Base-by-base conservation (phyloP, 2,113 vertebrate genomes). In the Phyllostomus hastatus region DNA sequence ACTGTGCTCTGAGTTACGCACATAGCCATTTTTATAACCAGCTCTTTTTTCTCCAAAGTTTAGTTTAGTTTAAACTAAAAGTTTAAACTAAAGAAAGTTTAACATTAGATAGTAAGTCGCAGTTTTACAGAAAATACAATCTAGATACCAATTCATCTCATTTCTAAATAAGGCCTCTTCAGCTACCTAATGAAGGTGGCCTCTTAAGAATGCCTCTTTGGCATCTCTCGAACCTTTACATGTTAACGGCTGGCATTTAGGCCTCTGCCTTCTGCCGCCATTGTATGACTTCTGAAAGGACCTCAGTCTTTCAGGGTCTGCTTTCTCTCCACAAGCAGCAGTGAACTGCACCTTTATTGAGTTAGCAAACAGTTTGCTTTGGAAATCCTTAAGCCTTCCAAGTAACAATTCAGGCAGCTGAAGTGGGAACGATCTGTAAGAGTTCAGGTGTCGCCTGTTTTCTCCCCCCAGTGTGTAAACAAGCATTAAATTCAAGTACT, bases 81-180 rank as follows among this genome's bases (percentile, higher is more conserved):
- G n/a, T n/a, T n/a, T n/a, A n/a, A n/a, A n/a, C n/a, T n/a, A 90
- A 17, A 91, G 73, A 87, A 96, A 72, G 54, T 48, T 94, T 91
- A 94, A 41, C 76, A 69, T 70, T 85, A 24, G 72, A 54, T 89
- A 70, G 33, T 82, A 76, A 66, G 11, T 82, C 52, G 19, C 20
- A 43, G 52, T 89, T 93, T 88, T 75, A 80, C 28, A 92, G 80
- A 96, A 96, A 89, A 67, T 76, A 80, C 17, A 87, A 12, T 35
- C 67, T 52, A 88, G 52, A 28, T 64, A 59, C 24, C 66, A 85
- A 0, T 59, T 90, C 59, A 81, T 50, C 17, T 70, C 10, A 19
- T 26, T 85, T 94, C 79, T 93, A 15, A 4, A 4, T 83, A 52
- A 93, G 67, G 41, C 15, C 4, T 82, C 88, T 90, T 57, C 14